Evolutionary conservation across 1,140 invertebrate species (phyloP), one percentile per base, ranked within the genome.

Genomic region (Andricus grossulariae): DNA sequence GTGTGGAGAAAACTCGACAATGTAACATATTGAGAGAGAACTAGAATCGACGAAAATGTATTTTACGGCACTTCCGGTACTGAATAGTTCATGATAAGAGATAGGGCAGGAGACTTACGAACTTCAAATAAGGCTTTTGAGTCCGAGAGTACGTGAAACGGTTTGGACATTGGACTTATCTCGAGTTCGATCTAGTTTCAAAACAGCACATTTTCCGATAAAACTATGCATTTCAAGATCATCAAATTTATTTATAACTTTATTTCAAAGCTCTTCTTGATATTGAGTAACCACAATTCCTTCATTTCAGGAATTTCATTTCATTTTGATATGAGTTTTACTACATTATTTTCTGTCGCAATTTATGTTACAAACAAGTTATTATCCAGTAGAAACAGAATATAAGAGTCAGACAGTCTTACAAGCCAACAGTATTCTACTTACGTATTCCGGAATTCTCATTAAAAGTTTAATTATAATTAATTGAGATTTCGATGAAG

Each of bases 11-110:
- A 19, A 60, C 25, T 60, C 55, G 19, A 60, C 55, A 60, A 60
- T 60, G 18, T 7, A 60, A 60, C 55, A 32, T 60, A 60, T 15
- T 60, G 55, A 60, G 55, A 21, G 55, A 60, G 16, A 60, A 60
- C 25, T 25, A 25, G 55, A 60, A 25, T 60, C 55, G 21, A 60
- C 18, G 55, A 60, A 60, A 60, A 60, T 19, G 19, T 25, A 60
- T 25, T 60, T 60, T 25, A 25, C 11, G 11, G 19, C 15, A 60
- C 19, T 25, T 19, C 16, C 55, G 25, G 15, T 60, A 13, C 55
- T 60, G 55, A 60, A 60, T 60, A 60, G 55, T 60, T 60, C 25
- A 60, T 60, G 55, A 11, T 25, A 60, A 60, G 19, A 60, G 55
- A 55, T 32, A 15, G 55, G 25, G 55, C 55, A 19, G 18, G 6